A percentile compares a stretch with the other conserved stretches of the same genome.
Evolutionary conservation across 1,140 invertebrate genomes (phyloP).

Genomic region (Ptiloglossa arizonensis): DNA sequence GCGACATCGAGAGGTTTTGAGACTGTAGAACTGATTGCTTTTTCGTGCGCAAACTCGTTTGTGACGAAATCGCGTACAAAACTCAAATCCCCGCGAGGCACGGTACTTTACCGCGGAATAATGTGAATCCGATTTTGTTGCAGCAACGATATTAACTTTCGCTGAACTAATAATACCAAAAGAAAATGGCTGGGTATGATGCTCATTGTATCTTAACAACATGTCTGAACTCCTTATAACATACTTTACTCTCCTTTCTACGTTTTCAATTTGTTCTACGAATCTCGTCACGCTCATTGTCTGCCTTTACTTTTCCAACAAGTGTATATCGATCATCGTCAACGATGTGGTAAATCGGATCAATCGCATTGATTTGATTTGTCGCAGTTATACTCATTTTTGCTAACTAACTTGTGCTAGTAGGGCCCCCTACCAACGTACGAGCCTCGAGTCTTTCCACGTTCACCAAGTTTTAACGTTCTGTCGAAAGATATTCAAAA

Average conservation of each 20-base stretch:
- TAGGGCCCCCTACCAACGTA: neutral
- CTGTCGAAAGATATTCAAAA: neutral
- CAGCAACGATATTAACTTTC: conserved; percentile 24
- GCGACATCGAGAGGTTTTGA: neutral
- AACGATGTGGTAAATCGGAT: conserved; percentile 43
- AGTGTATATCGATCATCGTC: conserved; percentile 41
- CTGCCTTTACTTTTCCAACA: conserved; percentile 37
- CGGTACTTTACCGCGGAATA: neutral
- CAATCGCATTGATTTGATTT: conserved; percentile 27
- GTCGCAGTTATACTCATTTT: conserved; percentile 15
- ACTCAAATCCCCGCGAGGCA: neutral
- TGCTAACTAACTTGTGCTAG: conserved; percentile 3
- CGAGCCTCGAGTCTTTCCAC: conserved; percentile 24
- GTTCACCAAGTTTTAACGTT: no score
- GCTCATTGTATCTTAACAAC: conserved; percentile 31
- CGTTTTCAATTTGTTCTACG: conserved; percentile 55
- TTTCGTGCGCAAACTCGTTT: neutral
- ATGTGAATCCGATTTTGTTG: conserved; percentile 27
- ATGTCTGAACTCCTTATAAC: conserved; percentile 40
- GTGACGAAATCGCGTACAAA: neutral
- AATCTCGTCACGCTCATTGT: conserved; percentile 49
- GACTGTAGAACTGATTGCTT: neutral
- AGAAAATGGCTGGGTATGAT: conserved; percentile 25
- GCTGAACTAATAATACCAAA: conserved; percentile 3
- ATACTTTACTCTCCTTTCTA: conserved; percentile 42